phyloP scores from a whole-genome alignment of 2,888 invertebrate species.

The Megaustenia siamemsis region DNA sequence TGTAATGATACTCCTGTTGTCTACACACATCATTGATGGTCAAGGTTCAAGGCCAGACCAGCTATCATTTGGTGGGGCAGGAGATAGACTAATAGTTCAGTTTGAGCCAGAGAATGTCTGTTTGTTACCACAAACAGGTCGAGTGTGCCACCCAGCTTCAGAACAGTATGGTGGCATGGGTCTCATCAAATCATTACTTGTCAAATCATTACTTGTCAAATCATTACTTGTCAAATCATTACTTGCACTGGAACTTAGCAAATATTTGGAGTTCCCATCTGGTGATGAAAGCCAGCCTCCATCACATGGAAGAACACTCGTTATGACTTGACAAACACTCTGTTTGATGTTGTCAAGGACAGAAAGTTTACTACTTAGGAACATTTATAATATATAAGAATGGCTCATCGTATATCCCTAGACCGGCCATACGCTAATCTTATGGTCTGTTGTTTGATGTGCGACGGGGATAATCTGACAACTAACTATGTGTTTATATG shows the following conservation, averaged over 20 bases:
- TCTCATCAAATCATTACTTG: too few relatives aligned
- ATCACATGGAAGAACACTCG: constrained; percentile 87
- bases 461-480: too few relatives aligned
- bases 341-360: constrained; percentile 59
- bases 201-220: too few relatives aligned
- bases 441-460: too few relatives aligned
- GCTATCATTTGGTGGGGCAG: constrained; percentile 82
- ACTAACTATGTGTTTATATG: too few relatives aligned
- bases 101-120: constrained; percentile 90
- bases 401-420: too few relatives aligned
- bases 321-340: constrained; percentile 75
- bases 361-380: constrained; percentile 19
- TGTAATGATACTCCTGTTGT: constrained; percentile 98
- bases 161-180: constrained; percentile 88
- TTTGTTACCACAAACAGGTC: constrained; percentile 88
- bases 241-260: constrained; percentile 88
- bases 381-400: too few relatives aligned
- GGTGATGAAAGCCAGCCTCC: constrained; percentile 86
- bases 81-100: constrained; percentile 80
- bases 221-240: too few relatives aligned
- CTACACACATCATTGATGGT: constrained; percentile 84
- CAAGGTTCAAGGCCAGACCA: constrained; percentile 54
- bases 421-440: too few relatives aligned
- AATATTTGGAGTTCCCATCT: constrained; percentile 84
- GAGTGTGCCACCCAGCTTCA: constrained; percentile 95